Percentiles rank a stretch among this genome's conserved stretches.
These are phyloP conservation scores for Cavia porcellus DNA, from an alignment of 2,113 vertebrate species.

Conservation along the genomic window DNA sequence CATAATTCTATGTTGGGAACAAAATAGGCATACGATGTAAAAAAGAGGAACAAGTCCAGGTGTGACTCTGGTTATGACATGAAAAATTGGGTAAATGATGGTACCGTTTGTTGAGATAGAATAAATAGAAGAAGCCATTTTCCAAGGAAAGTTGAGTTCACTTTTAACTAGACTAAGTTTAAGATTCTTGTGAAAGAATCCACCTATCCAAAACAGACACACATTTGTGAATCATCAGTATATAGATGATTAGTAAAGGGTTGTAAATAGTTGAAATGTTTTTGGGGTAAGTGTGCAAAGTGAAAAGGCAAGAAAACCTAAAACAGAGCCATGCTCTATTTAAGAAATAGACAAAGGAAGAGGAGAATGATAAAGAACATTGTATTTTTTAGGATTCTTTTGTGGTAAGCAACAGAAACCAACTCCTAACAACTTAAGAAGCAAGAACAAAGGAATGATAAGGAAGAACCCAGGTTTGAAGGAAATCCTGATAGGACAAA, in stretches of 20 bases:
- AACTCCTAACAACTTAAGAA: neutral
- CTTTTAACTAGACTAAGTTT: constrained; percentile 17
- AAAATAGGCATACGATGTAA: neutral
- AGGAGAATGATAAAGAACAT: constrained; percentile 8
- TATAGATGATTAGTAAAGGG: neutral
- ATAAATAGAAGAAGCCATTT: constrained; percentile 12
- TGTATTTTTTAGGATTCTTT: neutral
- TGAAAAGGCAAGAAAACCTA: neutral
- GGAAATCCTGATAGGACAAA: neutral
- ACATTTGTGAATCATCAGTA: neutral
- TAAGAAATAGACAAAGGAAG: constrained; percentile 13
- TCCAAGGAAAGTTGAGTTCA: neutral
- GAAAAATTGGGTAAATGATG: neutral
- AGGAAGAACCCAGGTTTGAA: neutral
- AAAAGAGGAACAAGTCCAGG: neutral
- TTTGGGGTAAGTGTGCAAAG: neutral
- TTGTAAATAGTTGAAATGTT: neutral
- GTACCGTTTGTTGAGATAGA: neutral
- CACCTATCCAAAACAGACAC: neutral
- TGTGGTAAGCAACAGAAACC: neutral
- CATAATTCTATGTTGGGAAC: neutral
- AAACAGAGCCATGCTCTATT: neutral
- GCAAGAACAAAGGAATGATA: neutral
- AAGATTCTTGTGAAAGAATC: neutral
- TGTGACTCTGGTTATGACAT: neutral